Percentiles rank a stretch among this genome's conserved stretches.
Evolutionary conservation across 2,888 invertebrate genomes (phyloP).

Genomic region (Crematogaster levior): DNA sequence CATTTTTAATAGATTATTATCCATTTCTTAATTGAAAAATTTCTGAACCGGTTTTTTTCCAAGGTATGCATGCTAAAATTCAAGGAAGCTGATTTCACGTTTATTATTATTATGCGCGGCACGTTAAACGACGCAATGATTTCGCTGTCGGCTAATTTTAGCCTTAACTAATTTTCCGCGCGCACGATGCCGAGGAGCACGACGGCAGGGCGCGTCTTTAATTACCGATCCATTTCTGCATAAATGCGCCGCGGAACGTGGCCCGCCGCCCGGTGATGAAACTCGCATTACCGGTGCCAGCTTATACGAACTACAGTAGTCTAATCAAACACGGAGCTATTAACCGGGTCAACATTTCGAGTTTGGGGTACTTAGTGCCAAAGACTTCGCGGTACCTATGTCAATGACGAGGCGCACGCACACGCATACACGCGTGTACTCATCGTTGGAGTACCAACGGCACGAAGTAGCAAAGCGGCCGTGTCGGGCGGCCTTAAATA

Average conservation of each 20-base stretch:
- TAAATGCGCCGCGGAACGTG: constrained; percentile 29
- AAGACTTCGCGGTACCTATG: constrained; percentile 67
- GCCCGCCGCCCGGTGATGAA: constrained; percentile 21
- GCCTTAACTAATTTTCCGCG: constrained; percentile 22
- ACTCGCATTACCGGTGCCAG: constrained; percentile 73
- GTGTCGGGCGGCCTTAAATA: constrained; percentile 79
- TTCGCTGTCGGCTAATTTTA: not conserved
- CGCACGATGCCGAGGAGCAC: not conserved
- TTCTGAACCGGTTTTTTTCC: not conserved
- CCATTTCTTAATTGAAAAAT: not conserved
- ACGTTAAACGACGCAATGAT: not conserved
- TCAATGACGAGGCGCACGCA: constrained; percentile 46
- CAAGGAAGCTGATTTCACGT: not conserved
- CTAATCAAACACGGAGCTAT: constrained; percentile 84
- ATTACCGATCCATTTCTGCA: constrained; percentile 51
- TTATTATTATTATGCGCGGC: not conserved
- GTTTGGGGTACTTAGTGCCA: constrained; percentile 77
- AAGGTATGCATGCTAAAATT: not conserved
- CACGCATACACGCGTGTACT: constrained; percentile 15
- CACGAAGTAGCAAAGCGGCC: constrained; percentile 72
- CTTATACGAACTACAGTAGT: constrained; percentile 82
- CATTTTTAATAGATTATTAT: not conserved
- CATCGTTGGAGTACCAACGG: constrained; percentile 56
- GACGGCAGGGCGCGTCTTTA: constrained; percentile 12
- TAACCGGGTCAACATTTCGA: constrained; percentile 84